Conservation (phyloP, 1,140 invertebrate species). For the Lepidotrigona ventralis region DNA sequence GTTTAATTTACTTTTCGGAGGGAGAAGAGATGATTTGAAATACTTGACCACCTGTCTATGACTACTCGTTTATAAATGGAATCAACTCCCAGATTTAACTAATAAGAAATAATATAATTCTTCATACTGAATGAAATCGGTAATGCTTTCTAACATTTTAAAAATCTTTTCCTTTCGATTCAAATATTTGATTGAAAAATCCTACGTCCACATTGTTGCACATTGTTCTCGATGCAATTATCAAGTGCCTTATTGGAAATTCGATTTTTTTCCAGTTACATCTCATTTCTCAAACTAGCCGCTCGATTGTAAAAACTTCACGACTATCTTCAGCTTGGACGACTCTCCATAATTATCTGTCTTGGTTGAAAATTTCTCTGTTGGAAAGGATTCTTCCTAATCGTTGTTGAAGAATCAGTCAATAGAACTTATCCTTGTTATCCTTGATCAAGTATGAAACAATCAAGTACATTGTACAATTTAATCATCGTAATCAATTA, state of each 20-base stretch:
- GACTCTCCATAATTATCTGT: background rate
- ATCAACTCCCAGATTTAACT: too few species aligned
- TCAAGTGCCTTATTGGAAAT: background rate
- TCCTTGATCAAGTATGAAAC: background rate
- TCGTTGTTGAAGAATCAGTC: background rate
- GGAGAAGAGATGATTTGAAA: background rate
- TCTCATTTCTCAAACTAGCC: background rate
- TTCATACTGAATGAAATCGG: too few species aligned
- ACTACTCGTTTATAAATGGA: background rate
- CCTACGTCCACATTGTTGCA: background rate
- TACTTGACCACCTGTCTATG: too few species aligned
- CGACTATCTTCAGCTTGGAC: slow-evolving; percentile 5
- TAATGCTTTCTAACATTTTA: background rate
- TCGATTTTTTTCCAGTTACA: slow-evolving; percentile 4
- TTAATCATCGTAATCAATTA: background rate
- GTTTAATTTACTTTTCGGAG: background rate
- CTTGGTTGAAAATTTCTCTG: background rate
- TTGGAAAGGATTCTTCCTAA: background rate
- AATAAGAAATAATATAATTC: too few species aligned
- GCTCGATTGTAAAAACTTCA: background rate
- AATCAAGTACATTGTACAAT: background rate
- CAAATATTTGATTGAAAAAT: background rate
- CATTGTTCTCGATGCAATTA: background rate
- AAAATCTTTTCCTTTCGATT: background rate
- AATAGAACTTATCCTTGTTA: background rate